Base-by-base conservation (phyloP, 2,888 invertebrate species). In the Poecilobothrus nobilitatus region DNA sequence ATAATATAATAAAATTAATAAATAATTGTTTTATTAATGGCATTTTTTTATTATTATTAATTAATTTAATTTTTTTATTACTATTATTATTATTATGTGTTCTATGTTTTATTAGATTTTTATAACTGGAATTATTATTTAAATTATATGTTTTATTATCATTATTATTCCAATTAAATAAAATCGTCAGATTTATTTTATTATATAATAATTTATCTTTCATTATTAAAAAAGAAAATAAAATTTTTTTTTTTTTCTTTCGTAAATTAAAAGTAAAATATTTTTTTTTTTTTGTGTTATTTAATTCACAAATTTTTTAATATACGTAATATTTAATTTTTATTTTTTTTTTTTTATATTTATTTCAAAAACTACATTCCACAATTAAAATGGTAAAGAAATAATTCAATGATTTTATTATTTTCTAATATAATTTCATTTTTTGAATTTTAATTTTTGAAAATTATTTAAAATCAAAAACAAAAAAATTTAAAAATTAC, bases 21-120 rank as follows among this genome's bases (percentile, higher is more conserved):
- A 73, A 73, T 67, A 72, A 71, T 70, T 72, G 71, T 71, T 73
- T 72, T 68, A 72, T 70, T 67, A 73, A 70, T 70, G 72, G 33
- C 33, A 37, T 34, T 34, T 37, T 34, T 65, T 53, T 53, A 37
- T n/a, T 27, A 15, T 63, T 37, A 65, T 34, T 34, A 27, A 1
- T 68, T 70, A 69, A 21, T 69, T 71, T 67, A 61, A 68, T 62
- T 44, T 53, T 18, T 66, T 64, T 68, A 63, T 69, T 62, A 68
- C 65, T 27, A 68, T 34, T 65, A 62, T 66, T 34, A 33, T 65
- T n/a, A 63, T 22, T 22, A 63, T 22, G n/a, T 9, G 21, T 63
- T 63, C 8, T 64, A 27, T 27, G 27, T 27, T 27, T 27, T 27
- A 27, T 27, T 27, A 27, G 27, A 27, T 27, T 27, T 22, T 33